Base-by-base conservation (phyloP, 2,888 invertebrate species). In the Onchidella celtica region DNA sequence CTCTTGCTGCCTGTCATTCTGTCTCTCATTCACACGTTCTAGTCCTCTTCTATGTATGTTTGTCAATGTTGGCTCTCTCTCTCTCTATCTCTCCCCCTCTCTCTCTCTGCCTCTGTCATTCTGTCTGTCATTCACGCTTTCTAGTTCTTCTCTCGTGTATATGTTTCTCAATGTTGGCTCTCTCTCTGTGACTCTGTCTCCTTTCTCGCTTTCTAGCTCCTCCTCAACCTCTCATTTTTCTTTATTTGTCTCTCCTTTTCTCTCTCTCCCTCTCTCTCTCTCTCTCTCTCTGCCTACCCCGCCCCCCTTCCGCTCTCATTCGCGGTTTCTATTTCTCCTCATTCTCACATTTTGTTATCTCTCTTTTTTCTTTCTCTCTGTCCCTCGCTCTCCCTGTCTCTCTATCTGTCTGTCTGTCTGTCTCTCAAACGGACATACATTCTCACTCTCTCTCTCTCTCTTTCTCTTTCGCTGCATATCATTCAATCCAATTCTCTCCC, bases 361-460 rank as follows among this genome's bases (percentile, higher is more conserved):
- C 40, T 27, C 40, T 32, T 21, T 66, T n/a, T 32, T 32, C 66
- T 66, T 27, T n/a, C 34, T 68, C 68, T 34, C 34, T 68, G 29
- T 68, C 68, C 27, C 34, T 68, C 68, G 14, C 29, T 68, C 40
- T 70, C 70, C 24, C 47, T 40, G n/a, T 27, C 40, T 32, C 9
- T 66, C 34, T 32, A 11, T 66, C 34, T 32, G 29, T 66, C 32
- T n/a, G 9, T 68, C 68, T 34, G 9, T 68, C 68, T 68, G 29
- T 29, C 34, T 68, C 68, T 68, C 29, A 36, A 55, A 36, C 57
- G 17, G 17, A 36, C 57, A 6, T 32, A n/a, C n/a, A n/a, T n/a
- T 68, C 74, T 74, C 74, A 34, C 74, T 61, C 74, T 74, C 61
- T 74, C 61, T 74, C 61, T 61, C 61, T 74, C 61, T 61, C 61